Percentiles rank a stretch among this genome's conserved stretches.
Evolutionary conservation across 2,797 vertebrate species (phyloP).

Genomic region (Mus spretus): DNA sequence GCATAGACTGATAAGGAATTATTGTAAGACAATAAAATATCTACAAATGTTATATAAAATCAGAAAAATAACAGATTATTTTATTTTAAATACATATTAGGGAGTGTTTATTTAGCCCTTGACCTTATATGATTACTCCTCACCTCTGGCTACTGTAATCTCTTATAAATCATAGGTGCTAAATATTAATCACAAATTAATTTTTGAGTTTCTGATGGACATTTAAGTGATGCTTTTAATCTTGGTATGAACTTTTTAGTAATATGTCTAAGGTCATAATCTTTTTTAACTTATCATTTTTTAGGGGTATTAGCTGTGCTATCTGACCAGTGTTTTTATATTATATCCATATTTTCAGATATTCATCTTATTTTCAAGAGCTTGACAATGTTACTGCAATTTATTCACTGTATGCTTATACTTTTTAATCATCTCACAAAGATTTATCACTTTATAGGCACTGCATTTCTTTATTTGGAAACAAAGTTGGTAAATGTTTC

Average conservation of each 20-base stretch:
- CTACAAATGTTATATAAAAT: background rate
- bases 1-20: background rate
- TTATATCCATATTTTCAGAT: background rate
- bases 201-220: background rate
- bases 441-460: background rate
- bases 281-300: background rate
- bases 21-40: constrained; percentile 43
- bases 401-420: background rate
- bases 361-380: background rate
- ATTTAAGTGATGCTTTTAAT: constrained; percentile 13
- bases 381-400: background rate
- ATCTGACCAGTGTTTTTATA: background rate
- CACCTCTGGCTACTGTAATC: background rate
- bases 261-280: background rate
- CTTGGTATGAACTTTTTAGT: constrained; percentile 47
- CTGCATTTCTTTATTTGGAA: constrained; percentile 6
- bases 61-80: constrained; percentile 14
- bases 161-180: background rate
- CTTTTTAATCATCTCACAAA: background rate
- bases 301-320: background rate
- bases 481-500: background rate
- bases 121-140: background rate
- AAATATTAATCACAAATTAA: constrained; percentile 50
- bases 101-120: background rate
- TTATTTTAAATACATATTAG: background rate